phyloP scores from a whole-genome alignment of 2,113 vertebrate species.

The Antigone vipio region DNA sequence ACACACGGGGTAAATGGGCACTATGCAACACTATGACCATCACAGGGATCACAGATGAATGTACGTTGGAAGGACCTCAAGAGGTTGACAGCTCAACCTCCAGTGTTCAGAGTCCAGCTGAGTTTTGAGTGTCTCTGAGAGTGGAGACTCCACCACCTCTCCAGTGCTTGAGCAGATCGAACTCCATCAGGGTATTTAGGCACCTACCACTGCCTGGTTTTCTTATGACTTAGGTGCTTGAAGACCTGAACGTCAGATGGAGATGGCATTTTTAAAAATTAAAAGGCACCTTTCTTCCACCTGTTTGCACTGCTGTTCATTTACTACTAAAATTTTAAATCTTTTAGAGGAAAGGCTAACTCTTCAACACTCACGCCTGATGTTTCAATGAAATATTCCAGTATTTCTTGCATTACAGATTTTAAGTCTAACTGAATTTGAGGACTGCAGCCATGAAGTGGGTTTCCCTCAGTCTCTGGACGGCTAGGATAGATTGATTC shows the following conservation, averaged over 20 bases:
- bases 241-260: background rate
- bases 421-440: background rate
- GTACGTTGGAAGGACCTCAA: background rate
- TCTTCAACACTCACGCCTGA: background rate
- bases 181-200: background rate
- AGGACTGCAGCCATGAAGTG: background rate
- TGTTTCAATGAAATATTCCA: background rate
- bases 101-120: background rate
- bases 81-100: rapidly evolving
- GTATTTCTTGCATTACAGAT: background rate
- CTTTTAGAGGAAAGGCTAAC: background rate
- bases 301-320: background rate
- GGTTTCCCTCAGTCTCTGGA: background rate
- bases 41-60: background rate
- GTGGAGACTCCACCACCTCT: background rate
- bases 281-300: background rate
- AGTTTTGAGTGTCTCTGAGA: background rate
- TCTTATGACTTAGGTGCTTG: background rate
- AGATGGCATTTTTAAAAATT: background rate
- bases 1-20: background rate
- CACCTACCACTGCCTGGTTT: background rate
- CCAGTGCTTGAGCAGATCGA: background rate
- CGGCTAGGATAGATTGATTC: background rate
- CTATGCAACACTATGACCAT: rapidly evolving
- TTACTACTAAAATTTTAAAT: background rate